These are phyloP conservation scores for Graphium colonna DNA, from an alignment of 2,888 invertebrate species.

Conservation along the genomic window DNA sequence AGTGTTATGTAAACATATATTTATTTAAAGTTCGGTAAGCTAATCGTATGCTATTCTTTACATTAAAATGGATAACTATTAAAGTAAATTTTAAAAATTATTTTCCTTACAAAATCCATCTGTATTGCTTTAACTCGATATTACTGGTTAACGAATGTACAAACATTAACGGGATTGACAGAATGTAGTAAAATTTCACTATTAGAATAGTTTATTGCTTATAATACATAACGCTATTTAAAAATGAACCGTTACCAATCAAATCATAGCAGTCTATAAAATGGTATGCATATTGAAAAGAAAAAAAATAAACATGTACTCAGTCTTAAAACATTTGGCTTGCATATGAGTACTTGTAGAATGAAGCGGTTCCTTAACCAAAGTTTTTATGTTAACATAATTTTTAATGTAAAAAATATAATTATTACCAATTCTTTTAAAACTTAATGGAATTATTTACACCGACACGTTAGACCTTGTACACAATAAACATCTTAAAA, in stretches of 20 bases:
- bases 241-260: background rate
- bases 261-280: background rate
- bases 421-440: conserved; percentile 10
- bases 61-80: conserved; percentile 31
- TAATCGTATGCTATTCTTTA: conserved; percentile 40
- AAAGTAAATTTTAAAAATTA: conserved; percentile 7
- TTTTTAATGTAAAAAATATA: conserved; percentile 27
- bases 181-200: conserved; percentile 9
- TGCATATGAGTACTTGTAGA: conserved; percentile 65
- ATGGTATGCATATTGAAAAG: conserved; percentile 1
- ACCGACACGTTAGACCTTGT: conserved; percentile 30
- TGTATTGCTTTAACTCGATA: conserved; percentile 22
- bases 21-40: conserved; percentile 57
- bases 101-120: conserved; percentile 12
- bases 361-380: conserved; percentile 21
- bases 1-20: conserved; percentile 57
- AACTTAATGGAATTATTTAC: conserved; percentile 16
- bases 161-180: conserved; percentile 1
- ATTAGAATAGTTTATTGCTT: conserved; percentile 4
- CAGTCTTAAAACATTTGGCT: conserved; percentile 79
- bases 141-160: conserved; percentile 11
- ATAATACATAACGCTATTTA: background rate
- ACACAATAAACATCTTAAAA: conserved; percentile 41
- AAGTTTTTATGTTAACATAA: conserved; percentile 34
- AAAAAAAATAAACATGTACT: conserved; percentile 53